Evolutionary conservation across 2,113 vertebrate genomes (phyloP).

Genomic region (Columbina picui): DNA sequence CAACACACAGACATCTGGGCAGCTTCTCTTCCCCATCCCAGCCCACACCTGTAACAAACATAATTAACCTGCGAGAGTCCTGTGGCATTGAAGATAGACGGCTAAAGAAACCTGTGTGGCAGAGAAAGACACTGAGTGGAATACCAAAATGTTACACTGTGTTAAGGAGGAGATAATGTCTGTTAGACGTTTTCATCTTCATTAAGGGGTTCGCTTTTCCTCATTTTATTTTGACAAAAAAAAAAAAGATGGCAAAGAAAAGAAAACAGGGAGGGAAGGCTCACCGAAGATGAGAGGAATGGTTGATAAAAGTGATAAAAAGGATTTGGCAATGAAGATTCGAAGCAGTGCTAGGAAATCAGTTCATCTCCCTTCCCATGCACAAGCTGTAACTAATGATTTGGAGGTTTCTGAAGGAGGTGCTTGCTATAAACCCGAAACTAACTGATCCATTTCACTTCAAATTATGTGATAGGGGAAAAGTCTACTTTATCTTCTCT

Average conservation of each 20-base stretch:
- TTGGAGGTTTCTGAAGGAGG: not conserved
- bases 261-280: not conserved
- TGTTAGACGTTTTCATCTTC: not conserved
- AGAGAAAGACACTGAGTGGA: not conserved
- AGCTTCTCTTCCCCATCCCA: not conserved
- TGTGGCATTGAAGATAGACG: not conserved
- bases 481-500: not conserved
- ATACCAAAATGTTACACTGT: not conserved
- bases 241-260: not conserved
- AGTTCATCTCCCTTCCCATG: not conserved
- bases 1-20: not conserved
- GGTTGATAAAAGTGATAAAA: not conserved
- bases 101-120: not conserved
- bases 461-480: not conserved
- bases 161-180: not conserved
- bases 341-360: not conserved
- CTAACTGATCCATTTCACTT: conserved; percentile 3
- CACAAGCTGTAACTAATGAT: not conserved
- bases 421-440: not conserved
- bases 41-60: rapidly evolving
- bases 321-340: not conserved
- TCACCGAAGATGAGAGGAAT: not conserved
- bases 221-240: not conserved
- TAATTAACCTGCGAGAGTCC: not conserved
- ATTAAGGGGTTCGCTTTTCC: not conserved